A percentile compares a stretch with the other conserved stretches of the same genome.
Conservation (phyloP, 2,797 vertebrate species). For the Sardinella longiceps region DNA sequence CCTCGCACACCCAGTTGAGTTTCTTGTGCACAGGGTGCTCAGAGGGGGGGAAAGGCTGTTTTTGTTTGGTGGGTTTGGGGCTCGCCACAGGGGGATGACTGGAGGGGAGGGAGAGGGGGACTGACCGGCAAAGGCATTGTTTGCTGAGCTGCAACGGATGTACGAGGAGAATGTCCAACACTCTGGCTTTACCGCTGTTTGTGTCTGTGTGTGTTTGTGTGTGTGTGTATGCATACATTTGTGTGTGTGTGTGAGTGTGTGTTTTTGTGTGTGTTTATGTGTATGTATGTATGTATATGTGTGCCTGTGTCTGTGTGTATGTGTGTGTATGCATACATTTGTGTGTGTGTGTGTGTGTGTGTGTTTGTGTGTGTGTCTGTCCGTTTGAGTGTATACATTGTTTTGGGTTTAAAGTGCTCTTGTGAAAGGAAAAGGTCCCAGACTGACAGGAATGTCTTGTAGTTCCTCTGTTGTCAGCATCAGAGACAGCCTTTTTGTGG, state of each 20-base stretch:
- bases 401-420: not conserved
- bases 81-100: conserved; percentile 50
- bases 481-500: not conserved
- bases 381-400: not conserved
- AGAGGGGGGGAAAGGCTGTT: conserved; percentile 3
- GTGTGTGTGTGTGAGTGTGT: not conserved
- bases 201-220: not conserved
- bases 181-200: conserved; percentile 5
- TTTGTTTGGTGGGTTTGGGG: conserved; percentile 57
- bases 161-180: conserved; percentile 33
- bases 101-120: conserved; percentile 55
- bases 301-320: not conserved
- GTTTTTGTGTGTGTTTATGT: not conserved
- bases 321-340: not conserved
- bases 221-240: conserved; percentile 13
- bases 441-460: not conserved
- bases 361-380: not conserved
- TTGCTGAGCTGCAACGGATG: conserved; percentile 54
- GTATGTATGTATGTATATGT: not conserved
- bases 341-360: not conserved
- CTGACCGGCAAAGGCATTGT: conserved; percentile 66
- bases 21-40: not conserved
- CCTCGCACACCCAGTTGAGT: not conserved
- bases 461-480: not conserved
- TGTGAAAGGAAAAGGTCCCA: not conserved